These are phyloP conservation scores for Quadriops clusia DNA, from an alignment of 2,888 invertebrate genomes.

Conservation along the genomic window DNA sequence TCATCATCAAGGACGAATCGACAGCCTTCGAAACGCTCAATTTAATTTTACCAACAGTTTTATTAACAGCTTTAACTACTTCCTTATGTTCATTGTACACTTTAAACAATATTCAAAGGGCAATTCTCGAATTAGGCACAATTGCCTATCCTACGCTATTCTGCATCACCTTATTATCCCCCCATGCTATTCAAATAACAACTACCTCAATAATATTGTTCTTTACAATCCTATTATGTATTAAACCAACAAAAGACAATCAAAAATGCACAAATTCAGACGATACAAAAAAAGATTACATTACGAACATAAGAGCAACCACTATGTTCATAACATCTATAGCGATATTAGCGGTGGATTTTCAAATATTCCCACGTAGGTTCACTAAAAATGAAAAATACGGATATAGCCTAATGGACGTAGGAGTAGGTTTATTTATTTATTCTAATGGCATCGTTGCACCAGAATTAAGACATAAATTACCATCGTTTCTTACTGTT, in stretches of 20 bases:
- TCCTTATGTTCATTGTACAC: constrained; percentile 20
- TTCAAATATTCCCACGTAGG: constrained; percentile 68
- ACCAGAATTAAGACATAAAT: constrained; percentile 37
- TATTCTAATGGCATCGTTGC: constrained; percentile 69
- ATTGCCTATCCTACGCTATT: constrained; percentile 45
- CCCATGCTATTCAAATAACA: too few species aligned
- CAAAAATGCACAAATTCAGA: too few species aligned
- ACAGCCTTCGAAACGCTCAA: constrained; percentile 12
- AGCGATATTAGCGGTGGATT: constrained; percentile 91
- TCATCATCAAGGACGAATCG: too few species aligned
- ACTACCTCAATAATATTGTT: too few species aligned
- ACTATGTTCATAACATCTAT: constrained; percentile 63
- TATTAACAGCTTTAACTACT: constrained; percentile 26
- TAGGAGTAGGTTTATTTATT: constrained; percentile 84
- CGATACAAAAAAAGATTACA: constrained; percentile 28
- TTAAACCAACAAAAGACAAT: not conserved
- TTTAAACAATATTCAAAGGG: constrained; percentile 22
- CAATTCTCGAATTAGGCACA: constrained; percentile 42
- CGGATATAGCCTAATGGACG: constrained; percentile 89
- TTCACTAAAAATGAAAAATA: constrained; percentile 80
- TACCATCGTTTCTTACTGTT: constrained; percentile 25
- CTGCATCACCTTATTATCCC: constrained; percentile 42
- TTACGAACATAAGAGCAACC: constrained; percentile 58
- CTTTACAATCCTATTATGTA: constrained; percentile 4
- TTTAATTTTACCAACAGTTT: constrained; percentile 29